Conservation (phyloP, 2,113 vertebrate genomes). For the Desmodus rotundus region DNA sequence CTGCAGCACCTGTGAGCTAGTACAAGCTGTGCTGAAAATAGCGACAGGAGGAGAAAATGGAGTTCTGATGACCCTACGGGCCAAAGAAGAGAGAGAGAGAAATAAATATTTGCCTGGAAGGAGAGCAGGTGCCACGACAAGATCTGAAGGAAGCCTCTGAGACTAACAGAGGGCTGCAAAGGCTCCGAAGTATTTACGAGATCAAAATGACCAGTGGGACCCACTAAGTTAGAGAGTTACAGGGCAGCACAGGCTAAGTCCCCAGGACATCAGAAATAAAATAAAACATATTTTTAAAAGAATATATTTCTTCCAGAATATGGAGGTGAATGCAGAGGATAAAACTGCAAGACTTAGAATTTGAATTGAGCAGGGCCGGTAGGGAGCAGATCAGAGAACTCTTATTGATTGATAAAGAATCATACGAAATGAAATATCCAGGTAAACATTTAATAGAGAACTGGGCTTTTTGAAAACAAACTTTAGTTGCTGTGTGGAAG, state of each 20-base stretch:
- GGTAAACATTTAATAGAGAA: neutral
- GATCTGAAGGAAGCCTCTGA: neutral
- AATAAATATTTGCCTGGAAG: neutral
- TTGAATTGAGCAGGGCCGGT: neutral
- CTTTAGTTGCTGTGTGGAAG: neutral
- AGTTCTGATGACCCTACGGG: neutral
- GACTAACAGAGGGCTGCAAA: neutral
- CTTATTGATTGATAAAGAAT: neutral
- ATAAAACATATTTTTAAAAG: neutral
- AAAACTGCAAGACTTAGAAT: neutral
- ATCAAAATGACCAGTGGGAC: neutral
- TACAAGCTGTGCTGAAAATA: neutral
- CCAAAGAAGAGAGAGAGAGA: neutral
- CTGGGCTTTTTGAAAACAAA: neutral
- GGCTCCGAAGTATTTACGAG: neutral
- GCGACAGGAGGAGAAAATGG: neutral
- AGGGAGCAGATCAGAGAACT: neutral
- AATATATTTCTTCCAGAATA: neutral
- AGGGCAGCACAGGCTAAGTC: neutral
- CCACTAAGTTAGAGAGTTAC: neutral
- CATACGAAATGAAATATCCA: neutral
- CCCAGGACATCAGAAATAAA: neutral
- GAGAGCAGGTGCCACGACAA: neutral
- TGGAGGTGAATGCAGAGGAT: neutral
- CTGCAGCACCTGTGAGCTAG: neutral